phyloP scores from a whole-genome alignment of 2,113 vertebrate genomes.

The Daphoenositta chrysoptera region DNA sequence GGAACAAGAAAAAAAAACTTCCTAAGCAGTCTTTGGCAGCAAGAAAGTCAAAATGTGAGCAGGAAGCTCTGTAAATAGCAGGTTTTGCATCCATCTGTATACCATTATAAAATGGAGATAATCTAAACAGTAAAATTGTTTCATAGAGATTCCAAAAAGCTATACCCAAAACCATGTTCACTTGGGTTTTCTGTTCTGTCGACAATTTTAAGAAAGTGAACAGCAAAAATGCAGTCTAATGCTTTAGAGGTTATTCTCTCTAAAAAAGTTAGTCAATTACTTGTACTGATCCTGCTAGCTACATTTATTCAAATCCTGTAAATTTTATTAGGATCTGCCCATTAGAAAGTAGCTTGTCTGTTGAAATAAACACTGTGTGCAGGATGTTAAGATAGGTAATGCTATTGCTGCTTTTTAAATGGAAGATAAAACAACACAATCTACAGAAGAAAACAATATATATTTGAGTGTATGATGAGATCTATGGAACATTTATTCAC shows the following conservation, averaged over 20 bases:
- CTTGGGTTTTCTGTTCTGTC: neutral
- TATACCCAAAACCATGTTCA: neutral
- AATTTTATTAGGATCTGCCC: neutral
- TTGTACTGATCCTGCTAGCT: neutral
- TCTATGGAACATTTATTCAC: neutral
- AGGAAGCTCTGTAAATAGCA: neutral
- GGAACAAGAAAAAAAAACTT: neutral
- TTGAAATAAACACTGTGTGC: neutral
- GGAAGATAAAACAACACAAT: neutral
- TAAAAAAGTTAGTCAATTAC: neutral
- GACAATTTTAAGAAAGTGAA: neutral
- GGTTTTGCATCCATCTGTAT: neutral
- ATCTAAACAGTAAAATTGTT: neutral
- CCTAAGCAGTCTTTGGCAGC: neutral
- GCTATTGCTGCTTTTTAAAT: neutral
- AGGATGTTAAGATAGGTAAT: neutral
- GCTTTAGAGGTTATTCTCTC: neutral
- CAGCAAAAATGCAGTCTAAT: neutral
- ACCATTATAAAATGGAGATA: neutral
- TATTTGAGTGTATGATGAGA: neutral
- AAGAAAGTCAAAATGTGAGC: neutral
- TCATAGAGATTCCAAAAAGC: neutral
- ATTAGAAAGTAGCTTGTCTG: neutral
- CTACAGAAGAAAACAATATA: neutral
- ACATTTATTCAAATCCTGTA: neutral